Evolutionary conservation across 2,113 vertebrate genomes (phyloP).

Genomic region (Microtus pennsylvanicus): DNA sequence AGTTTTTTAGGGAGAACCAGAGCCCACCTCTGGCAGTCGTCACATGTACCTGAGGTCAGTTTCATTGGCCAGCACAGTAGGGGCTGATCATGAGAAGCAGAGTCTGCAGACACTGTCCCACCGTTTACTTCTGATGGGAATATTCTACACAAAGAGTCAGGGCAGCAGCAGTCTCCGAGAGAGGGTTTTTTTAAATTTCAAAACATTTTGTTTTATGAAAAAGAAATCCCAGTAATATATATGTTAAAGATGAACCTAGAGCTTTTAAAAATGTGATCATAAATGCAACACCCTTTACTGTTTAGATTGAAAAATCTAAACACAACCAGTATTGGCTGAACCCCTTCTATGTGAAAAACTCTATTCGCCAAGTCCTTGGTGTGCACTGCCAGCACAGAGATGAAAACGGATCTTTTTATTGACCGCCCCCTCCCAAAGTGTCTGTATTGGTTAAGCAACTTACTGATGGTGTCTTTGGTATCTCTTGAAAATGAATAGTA

Average conservation of each 20-base stretch:
- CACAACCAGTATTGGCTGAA: not conserved
- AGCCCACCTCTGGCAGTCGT: not conserved
- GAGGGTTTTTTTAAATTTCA: not conserved
- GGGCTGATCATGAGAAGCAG: not conserved
- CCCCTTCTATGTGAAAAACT: not conserved
- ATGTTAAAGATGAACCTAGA: slow-evolving; percentile 24
- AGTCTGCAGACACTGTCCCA: not conserved
- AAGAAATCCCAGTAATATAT: slow-evolving; percentile 5
- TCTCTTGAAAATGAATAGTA: slow-evolving; percentile 35
- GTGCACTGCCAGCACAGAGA: not conserved
- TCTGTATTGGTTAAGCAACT: slow-evolving; percentile 1
- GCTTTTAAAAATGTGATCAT: slow-evolving; percentile 31
- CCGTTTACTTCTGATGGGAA: not conserved
- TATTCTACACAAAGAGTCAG: not conserved
- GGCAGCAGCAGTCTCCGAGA: not conserved
- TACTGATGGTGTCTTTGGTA: slow-evolving; percentile 4
- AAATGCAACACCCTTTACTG: not conserved
- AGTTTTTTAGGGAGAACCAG: not conserved
- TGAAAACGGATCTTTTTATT: not conserved
- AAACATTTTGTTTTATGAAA: slow-evolving; percentile 45
- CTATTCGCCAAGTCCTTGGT: not conserved
- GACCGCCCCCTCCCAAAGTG: not conserved
- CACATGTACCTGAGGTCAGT: not conserved
- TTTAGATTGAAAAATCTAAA: slow-evolving; percentile 34
- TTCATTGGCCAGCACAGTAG: not conserved